Evolutionary conservation across 2,797 vertebrate species (phyloP).

Genomic region (Danio jaintianensis): DNA sequence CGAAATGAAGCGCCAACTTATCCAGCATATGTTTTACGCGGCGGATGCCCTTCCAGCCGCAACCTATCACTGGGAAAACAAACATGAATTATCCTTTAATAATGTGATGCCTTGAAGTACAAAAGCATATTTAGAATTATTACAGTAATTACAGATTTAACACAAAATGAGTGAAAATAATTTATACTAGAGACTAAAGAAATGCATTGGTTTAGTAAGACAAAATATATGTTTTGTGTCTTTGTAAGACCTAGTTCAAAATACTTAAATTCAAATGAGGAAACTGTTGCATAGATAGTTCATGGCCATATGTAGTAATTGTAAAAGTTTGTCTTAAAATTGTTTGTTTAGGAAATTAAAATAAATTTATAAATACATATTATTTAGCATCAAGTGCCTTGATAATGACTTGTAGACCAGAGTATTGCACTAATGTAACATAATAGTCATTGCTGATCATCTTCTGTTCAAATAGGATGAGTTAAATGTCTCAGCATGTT

Average conservation of each 20-base stretch:
- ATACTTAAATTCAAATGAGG: neutral
- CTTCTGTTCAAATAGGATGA: too few species aligned
- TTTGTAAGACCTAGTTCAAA: constrained; percentile 20
- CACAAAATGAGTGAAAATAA: neutral
- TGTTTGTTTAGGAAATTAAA: neutral
- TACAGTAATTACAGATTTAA: neutral
- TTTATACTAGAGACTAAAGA: neutral
- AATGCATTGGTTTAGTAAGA: neutral
- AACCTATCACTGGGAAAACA: too few species aligned
- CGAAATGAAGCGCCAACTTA: too few species aligned
- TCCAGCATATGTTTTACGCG: too few species aligned
- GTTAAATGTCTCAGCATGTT: too few species aligned
- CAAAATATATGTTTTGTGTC: neutral
- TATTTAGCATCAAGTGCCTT: neutral
- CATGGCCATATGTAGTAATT: neutral
- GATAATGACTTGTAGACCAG: neutral
- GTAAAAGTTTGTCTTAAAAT: constrained; percentile 5
- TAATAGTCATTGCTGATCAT: too few species aligned
- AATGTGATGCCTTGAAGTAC: neutral
- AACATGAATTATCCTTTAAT: neutral
- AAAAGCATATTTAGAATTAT: neutral
- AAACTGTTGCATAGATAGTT: neutral
- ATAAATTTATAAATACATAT: neutral
- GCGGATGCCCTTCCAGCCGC: too few species aligned
- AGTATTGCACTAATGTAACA: neutral